Evolutionary conservation across 2,113 vertebrate genomes (phyloP).

Genomic region (Steatornis caripensis): DNA sequence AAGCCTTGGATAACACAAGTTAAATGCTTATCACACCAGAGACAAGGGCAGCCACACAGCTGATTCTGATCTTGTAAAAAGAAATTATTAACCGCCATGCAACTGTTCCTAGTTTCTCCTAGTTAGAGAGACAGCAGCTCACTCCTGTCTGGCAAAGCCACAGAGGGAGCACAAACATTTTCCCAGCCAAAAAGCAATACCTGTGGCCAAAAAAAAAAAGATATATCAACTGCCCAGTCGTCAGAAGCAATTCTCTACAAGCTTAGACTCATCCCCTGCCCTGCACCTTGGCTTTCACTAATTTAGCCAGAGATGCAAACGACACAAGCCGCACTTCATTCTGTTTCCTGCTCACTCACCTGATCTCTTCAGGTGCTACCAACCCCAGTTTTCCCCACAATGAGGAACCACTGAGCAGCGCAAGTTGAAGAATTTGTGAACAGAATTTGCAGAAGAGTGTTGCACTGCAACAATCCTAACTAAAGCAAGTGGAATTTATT

Average conservation of each 20-base stretch:
- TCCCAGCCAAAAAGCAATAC: background rate
- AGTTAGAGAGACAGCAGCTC: background rate
- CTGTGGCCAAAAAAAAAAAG: too few relatives aligned
- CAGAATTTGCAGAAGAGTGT: too few relatives aligned
- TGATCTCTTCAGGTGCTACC: background rate
- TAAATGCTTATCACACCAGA: background rate
- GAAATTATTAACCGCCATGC: background rate
- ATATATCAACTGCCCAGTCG: too few relatives aligned
- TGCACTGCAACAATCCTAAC: background rate
- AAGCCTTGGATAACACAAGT: background rate
- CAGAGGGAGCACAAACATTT: too few relatives aligned
- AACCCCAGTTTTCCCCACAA: background rate
- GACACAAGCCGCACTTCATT: background rate
- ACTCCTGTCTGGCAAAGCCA: background rate
- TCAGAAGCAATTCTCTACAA: background rate
- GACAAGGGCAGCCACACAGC: background rate
- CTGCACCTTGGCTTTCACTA: background rate
- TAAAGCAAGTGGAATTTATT: background rate
- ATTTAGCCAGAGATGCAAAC: background rate
- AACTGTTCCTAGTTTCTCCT: background rate
- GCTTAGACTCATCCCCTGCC: too few relatives aligned
- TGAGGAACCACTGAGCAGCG: background rate
- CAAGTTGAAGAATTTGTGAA: background rate
- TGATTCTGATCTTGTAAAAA: background rate
- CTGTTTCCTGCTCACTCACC: background rate